Base-by-base conservation (phyloP, 2,888 invertebrate species). In the Pyrochroa serraticornis region DNA sequence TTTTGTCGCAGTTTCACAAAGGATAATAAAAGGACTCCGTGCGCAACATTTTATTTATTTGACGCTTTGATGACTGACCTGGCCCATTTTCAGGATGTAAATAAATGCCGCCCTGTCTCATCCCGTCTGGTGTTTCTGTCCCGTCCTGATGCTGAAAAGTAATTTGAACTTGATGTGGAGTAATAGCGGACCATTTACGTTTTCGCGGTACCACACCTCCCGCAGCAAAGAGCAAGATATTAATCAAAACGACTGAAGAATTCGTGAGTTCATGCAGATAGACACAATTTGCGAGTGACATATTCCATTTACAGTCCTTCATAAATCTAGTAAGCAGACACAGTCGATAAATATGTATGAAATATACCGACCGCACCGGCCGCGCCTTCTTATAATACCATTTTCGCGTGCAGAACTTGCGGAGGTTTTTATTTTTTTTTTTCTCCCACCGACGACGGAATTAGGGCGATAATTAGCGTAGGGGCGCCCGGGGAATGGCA, bases 281-380 rank as follows among this genome's bases (percentile, higher is more conserved):
- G 69, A 73, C 69, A 71, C 72, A 74, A 73, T 74, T 74, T 73
- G 71, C 69, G 65, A 64, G 64, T 72, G 74, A 74, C 74, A 70
- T 69, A 72, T 73, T 71, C 74, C 74, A 74, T 74, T 74, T 73
- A 68, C 70, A 66, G 65, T 60, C 60, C 63, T 67, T 71, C 71
- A 73, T 73, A 73, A 73, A 73, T 73, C 71, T 67, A 65, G 61
- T 53, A 56, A 57, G 61, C 66, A 66, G 66, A 67, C 64, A 63
- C 60, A 65, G 59, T 64, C 74, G 70, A 75, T 75, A 75, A 76
- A 76, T 75, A 76, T 75, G 71, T 72, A 75, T 76, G 75, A 75
- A 75, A 74, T 74, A 74, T 68, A 66, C 62, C 62, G 63, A 55
- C 62, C 67, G 53, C 62, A 65, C 63, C 22, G 22, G 5, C 22